phyloP scores from a whole-genome alignment of 2,888 invertebrate genomes.

The Cantharis rustica region DNA sequence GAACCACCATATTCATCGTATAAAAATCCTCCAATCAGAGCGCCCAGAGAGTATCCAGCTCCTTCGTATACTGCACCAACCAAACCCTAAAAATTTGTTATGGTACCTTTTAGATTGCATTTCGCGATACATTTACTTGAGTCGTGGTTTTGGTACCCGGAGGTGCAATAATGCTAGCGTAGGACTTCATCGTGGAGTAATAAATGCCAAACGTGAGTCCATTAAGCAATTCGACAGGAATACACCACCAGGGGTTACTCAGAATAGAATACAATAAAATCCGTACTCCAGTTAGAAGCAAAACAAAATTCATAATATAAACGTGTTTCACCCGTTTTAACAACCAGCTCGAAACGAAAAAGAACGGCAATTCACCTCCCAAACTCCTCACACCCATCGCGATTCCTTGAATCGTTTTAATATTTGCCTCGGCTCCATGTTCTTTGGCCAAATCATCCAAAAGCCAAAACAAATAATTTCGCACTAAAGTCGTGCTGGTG shows the following conservation, averaged over 20 bases:
- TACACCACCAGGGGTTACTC: slow-evolving; percentile 79
- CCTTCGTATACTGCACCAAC: slow-evolving; percentile 91
- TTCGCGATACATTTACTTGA: slow-evolving; percentile 62
- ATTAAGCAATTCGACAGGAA: slow-evolving; percentile 85
- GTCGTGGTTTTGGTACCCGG: slow-evolving; percentile 87
- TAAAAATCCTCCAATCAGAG: slow-evolving; percentile 75
- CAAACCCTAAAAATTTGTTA: slow-evolving; percentile 65
- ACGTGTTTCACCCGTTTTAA: slow-evolving; percentile 80
- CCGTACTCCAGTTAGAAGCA: slow-evolving; percentile 78
- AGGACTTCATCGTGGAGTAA: slow-evolving; percentile 87
- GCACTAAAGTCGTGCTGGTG: slow-evolving; percentile 80
- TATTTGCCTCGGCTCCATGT: slow-evolving; percentile 52
- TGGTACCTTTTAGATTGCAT: neutral
- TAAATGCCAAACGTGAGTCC: slow-evolving; percentile 89
- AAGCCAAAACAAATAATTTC: slow-evolving; percentile 88
- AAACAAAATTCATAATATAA: slow-evolving; percentile 81
- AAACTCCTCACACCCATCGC: slow-evolving; percentile 61
- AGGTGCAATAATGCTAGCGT: slow-evolving; percentile 82
- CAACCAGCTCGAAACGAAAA: slow-evolving; percentile 81
- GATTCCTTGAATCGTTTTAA: slow-evolving; percentile 58
- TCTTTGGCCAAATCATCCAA: slow-evolving; percentile 71
- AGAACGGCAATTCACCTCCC: slow-evolving; percentile 84
- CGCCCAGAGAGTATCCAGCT: slow-evolving; percentile 79
- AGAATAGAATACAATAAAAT: slow-evolving; percentile 82
- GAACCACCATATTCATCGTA: slow-evolving; percentile 55